Conservation (phyloP, 2,113 vertebrate genomes). For the Peromyscus californicus region DNA sequence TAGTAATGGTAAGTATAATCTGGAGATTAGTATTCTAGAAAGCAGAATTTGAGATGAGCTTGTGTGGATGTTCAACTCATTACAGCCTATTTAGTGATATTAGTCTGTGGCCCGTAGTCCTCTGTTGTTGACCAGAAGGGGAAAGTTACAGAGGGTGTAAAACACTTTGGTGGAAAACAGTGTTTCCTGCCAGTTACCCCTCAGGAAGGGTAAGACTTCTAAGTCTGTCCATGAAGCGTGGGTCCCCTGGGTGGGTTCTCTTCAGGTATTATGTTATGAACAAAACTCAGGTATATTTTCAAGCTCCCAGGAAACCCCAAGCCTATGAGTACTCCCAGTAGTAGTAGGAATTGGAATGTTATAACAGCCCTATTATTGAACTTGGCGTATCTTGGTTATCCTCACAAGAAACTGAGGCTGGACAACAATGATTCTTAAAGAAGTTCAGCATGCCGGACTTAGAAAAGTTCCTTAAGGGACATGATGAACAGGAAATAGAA, state of each 20-base stretch:
- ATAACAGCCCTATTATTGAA: neutral
- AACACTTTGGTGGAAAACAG: neutral
- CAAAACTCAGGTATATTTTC: neutral
- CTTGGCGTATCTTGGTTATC: neutral
- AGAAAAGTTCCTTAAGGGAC: neutral
- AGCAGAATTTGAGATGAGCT: neutral
- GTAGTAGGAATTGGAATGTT: neutral
- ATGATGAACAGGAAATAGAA: neutral
- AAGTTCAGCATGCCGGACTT: neutral
- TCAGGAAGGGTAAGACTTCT: neutral
- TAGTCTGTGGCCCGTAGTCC: neutral
- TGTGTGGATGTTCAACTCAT: neutral
- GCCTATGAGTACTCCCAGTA: neutral
- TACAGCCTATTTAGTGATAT: neutral
- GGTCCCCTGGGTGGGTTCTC: neutral
- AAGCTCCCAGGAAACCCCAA: neutral
- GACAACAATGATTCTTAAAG: neutral
- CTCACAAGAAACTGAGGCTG: neutral
- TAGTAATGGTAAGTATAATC: neutral
- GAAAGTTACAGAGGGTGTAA: neutral
- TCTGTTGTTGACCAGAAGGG: neutral
- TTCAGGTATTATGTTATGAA: conserved; percentile 1
- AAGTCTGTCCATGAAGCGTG: neutral
- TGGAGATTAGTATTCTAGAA: neutral
- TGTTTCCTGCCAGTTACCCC: neutral